phyloP scores from a whole-genome alignment of 2,888 invertebrate species.

The Dastarcus helophoroides region DNA sequence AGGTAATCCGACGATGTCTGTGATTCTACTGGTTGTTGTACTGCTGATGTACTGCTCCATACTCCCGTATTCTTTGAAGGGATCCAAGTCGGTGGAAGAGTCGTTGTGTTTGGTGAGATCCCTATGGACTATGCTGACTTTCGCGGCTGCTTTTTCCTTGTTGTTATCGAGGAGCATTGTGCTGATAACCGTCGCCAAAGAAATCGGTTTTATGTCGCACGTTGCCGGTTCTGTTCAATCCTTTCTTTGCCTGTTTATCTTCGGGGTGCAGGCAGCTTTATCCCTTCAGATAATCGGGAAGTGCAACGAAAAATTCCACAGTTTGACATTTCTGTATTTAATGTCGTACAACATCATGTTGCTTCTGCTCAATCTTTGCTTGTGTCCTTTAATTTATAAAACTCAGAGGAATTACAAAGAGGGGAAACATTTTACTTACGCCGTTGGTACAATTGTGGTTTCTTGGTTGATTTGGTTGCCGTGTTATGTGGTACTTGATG shows the following conservation, averaged over 20 bases:
- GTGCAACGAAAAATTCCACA: constrained; percentile 40
- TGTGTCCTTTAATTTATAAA: constrained; percentile 50
- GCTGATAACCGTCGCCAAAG: constrained; percentile 52
- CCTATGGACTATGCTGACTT: constrained; percentile 47
- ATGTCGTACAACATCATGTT: constrained; percentile 52
- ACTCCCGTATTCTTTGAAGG: constrained; percentile 41
- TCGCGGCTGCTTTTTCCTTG: constrained; percentile 51
- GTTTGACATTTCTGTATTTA: constrained; percentile 39
- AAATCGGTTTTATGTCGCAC: constrained; percentile 56
- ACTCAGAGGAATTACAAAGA: constrained; percentile 58
- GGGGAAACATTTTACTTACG: constrained; percentile 46
- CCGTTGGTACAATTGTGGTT: constrained; percentile 41
- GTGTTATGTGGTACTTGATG: constrained; percentile 41
- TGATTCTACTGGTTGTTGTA: constrained; percentile 38
- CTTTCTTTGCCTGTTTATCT: constrained; percentile 51
- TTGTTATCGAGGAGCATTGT: constrained; percentile 53
- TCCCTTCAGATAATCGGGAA: constrained; percentile 38
- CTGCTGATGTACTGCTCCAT: constrained; percentile 41
- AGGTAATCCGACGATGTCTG: constrained; percentile 49
- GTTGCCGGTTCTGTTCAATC: constrained; percentile 59
- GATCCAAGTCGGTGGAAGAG: constrained; percentile 18
- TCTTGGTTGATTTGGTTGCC: constrained; percentile 53
- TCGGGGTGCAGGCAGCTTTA: constrained; percentile 47
- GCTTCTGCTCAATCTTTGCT: constrained; percentile 42
- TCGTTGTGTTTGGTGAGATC: constrained; percentile 46